Evolutionary conservation across 1,140 invertebrate species (phyloP), one percentile per base, ranked within the genome.

Genomic region (Scaptomyza hsui): DNA sequence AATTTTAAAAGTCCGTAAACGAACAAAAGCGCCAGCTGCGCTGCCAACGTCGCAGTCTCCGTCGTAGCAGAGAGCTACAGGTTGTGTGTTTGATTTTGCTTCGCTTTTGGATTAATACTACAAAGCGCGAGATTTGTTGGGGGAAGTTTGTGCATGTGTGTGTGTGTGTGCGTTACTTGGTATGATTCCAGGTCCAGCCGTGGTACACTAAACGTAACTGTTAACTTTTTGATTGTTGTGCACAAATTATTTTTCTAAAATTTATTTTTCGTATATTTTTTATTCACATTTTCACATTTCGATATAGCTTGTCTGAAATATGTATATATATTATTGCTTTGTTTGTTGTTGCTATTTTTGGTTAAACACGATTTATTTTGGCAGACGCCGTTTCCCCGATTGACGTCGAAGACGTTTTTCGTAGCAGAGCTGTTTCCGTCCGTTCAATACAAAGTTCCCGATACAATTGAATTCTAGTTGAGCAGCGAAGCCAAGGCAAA

Each of bases 31-130:
- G 53, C 13, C 39, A 62, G 64, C 81, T 52, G 76, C 74, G 35
- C 72, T 63, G 72, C 41, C 61, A 48, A 13, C 37, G 55, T 56
- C 49, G 62, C 42, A 18, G 61, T 49, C 29, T 45, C 16, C 9
- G 47, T 52, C 57, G 53, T 37, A 44, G 39, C 39, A 52, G 32
- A 10, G 57, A 73, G 65, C 71, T 70, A 73, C 71, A 73, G 71
- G 71, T 74, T 82, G 82, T 69, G 79, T 72, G 79, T 72, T 81
- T 57, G 51, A 45, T 72, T 64, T 74, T 71, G 15, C 52, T 53
- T 60, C 15, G 65, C 12, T 51, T 41, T 53, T 65, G 19, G 4
- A 32, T 35, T 56, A 32, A 39, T 63, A 49, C n/a, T 63, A 49
- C n/a, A 18, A 5, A 4, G 10, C 10, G 42, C 26, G 26, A 7